A percentile compares a stretch with the other conserved stretches of the same genome.
Conservation (phyloP, 2,888 invertebrate genomes). For the Ochropacha duplaris region DNA sequence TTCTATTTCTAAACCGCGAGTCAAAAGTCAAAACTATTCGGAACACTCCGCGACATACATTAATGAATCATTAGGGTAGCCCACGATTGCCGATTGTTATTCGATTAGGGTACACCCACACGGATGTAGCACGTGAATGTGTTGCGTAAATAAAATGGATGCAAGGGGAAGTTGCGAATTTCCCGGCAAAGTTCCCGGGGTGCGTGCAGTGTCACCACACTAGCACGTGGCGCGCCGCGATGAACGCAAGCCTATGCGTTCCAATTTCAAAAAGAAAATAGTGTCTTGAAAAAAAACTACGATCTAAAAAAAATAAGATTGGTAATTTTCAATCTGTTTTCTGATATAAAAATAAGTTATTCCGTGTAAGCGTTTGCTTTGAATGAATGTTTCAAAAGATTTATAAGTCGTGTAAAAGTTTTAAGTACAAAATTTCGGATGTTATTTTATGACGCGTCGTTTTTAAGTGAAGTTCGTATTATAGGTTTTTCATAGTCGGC, state of each 20-base stretch:
- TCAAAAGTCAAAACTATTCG: conserved; percentile 58
- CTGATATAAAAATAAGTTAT: background rate
- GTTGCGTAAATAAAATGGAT: conserved; percentile 18
- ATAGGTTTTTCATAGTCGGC: background rate
- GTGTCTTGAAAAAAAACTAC: conserved; percentile 19
- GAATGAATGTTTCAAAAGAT: background rate
- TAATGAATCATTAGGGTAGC: conserved; percentile 73
- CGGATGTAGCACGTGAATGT: conserved; percentile 27
- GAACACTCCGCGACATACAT: conserved; percentile 43
- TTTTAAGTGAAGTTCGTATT: background rate
- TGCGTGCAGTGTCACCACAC: conserved; percentile 70
- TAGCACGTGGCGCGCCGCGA: conserved; percentile 74
- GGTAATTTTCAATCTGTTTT: background rate
- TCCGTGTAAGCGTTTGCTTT: background rate
- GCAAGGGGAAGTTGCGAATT: conserved; percentile 7
- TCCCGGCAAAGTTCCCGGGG: conserved; percentile 63
- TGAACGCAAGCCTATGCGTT: conserved; percentile 72
- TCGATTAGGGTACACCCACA: conserved; percentile 61
- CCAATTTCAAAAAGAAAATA: conserved; percentile 44
- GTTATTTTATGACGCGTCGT: background rate
- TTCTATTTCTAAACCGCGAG: conserved; percentile 26
- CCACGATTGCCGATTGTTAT: conserved; percentile 65
- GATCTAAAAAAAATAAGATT: background rate
- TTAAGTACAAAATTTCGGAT: background rate
- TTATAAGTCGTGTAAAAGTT: background rate